phyloP scores from a whole-genome alignment of 2,797 vertebrate species.

The Galago senegalensis region DNA sequence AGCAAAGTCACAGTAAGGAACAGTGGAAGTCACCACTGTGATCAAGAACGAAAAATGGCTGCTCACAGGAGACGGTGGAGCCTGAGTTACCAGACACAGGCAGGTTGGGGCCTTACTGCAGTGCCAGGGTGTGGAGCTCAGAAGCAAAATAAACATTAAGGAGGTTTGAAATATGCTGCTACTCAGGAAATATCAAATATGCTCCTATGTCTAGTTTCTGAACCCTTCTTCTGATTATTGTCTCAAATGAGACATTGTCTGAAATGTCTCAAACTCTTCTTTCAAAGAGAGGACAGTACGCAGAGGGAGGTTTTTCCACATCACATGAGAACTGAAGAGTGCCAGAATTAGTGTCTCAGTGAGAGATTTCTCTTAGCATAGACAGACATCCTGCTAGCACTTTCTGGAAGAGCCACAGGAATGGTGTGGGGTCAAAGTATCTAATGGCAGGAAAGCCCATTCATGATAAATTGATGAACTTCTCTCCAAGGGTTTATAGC shows the following conservation, averaged over 20 bases:
- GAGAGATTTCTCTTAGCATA: neutral
- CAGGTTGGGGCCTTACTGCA: neutral
- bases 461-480: neutral
- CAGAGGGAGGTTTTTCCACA: neutral
- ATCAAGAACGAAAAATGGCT: neutral
- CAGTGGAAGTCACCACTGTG: neutral
- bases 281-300: neutral
- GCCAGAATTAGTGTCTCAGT: neutral
- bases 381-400: neutral
- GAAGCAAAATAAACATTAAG: neutral
- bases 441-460: neutral
- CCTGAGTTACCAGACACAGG: neutral
- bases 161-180: neutral
- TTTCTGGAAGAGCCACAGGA: neutral
- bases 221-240: neutral
- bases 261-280: neutral
- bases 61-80: neutral
- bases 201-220: neutral
- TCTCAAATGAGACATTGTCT: neutral
- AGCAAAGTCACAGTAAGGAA: neutral
- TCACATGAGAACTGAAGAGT: neutral
- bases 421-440: neutral
- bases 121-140: neutral
- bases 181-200: neutral
- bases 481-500: neutral